A percentile compares a stretch with the other conserved stretches of the same genome.
Evolutionary conservation across 2,797 vertebrate species (phyloP).

Genomic region (Crax fasciolata): DNA sequence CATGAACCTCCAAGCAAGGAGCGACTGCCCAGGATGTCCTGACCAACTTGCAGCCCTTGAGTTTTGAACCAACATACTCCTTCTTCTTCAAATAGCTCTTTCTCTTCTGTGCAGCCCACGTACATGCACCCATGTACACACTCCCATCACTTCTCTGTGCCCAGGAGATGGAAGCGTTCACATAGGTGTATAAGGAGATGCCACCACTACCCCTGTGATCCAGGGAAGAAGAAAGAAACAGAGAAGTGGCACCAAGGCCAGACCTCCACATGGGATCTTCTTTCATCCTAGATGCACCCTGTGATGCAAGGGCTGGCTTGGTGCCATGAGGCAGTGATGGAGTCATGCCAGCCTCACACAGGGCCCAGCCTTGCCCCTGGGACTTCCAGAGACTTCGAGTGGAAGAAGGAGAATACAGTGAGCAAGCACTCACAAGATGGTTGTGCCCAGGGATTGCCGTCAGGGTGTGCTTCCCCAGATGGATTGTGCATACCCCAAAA

Average conservation of each 20-base stretch:
- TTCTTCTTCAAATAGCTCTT: not conserved
- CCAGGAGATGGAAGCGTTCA: not conserved
- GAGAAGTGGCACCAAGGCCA: not conserved
- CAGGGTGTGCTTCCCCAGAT: rapidly evolving
- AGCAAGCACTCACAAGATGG: not conserved
- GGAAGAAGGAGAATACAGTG: not conserved
- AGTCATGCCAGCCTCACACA: rapidly evolving
- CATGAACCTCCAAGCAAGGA: not conserved
- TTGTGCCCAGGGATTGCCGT: not conserved
- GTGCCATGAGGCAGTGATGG: rapidly evolving
- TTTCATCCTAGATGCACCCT: not conserved
- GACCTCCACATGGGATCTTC: not conserved
- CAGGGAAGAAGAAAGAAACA: not conserved
- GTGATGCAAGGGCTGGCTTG: rapidly evolving
- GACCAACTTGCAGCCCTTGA: not conserved
- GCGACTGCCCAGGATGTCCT: not conserved
- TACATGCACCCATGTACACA: not conserved
- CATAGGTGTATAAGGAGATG: not conserved
- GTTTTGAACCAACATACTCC: rapidly evolving
- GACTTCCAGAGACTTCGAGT: not conserved
- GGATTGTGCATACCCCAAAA: rapidly evolving
- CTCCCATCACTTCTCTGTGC: not conserved
- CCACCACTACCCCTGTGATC: not conserved
- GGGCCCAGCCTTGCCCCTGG: not conserved
- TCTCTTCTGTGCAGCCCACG: not conserved